Conservation (phyloP, 2,113 vertebrate genomes). For the Serinus canaria region DNA sequence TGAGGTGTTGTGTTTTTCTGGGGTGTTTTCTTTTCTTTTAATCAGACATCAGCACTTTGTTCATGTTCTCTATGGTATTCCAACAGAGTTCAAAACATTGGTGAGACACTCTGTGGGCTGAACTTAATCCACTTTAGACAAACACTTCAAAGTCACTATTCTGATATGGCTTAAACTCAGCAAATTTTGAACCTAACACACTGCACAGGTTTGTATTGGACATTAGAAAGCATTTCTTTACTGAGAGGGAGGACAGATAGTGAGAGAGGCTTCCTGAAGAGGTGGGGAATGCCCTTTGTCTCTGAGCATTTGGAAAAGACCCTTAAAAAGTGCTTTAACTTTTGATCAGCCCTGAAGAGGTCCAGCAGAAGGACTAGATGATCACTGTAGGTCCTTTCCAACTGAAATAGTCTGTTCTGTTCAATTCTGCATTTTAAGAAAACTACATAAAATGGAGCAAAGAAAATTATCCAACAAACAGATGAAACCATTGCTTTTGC, state of each 20-base stretch:
- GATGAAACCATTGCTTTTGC: not conserved
- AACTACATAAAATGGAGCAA: not conserved
- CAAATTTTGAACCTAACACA: not conserved
- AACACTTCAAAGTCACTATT: not conserved
- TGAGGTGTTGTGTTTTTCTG: not conserved
- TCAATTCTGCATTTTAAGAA: not conserved
- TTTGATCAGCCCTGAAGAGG: not conserved
- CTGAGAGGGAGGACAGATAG: not conserved
- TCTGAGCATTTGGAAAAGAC: not conserved
- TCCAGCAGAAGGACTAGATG: not conserved
- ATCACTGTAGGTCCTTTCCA: not conserved
- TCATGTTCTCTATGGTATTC: not conserved
- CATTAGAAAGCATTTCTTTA: not conserved
- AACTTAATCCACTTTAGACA: not conserved
- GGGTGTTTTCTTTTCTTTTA: not conserved
- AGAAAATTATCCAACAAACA: not conserved
- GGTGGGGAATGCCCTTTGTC: accelerated
- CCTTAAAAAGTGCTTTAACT: not conserved
- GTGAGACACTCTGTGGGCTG: not conserved
- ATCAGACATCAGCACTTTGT: not conserved
- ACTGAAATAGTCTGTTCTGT: not conserved
- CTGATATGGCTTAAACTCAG: not conserved
- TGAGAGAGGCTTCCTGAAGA: not conserved
- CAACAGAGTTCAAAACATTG: not conserved
- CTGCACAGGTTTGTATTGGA: not conserved